Evolutionary conservation across 2,797 vertebrate species (phyloP), one percentile per base, ranked within the genome.

Genomic region (Darevskia nairensis): DNA sequence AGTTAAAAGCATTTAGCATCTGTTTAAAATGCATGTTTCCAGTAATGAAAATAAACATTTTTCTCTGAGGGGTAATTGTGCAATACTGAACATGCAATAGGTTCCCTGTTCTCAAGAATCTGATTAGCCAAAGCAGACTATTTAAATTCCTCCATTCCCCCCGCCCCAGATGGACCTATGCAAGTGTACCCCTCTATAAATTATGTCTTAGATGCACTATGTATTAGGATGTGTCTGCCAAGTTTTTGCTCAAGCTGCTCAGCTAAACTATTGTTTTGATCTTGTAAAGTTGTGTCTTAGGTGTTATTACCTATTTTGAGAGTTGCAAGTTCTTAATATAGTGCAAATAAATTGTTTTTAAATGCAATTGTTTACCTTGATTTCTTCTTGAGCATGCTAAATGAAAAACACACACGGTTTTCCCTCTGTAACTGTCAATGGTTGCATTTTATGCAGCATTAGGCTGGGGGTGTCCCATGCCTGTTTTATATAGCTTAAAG

Each of bases 321-420:
- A 74, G 13, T 61, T 46, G 41, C 75, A 17, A 2, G 23, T 88
- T 88, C 9, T 29, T 55, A 19, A 59, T 39, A 41, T 25, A 55
- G 44, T 78, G 82, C 64, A 88, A 77, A 44, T 79, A 69, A 4
- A 79, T 41, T 88, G 72, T 50, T 88, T 72, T 78, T 79, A 39
- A 79, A 41, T 19, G 4, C 39, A 68, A 7, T 25, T 76, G 71
- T 75, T 50, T 75, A 27, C 21, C 41, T 13, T 46, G 55, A n/a
- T 81, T 76, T 41, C n/a, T 86, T 86, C 72, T 19, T 5, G 64
- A 29, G n/a, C 32, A 15, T 46, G 59, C 81, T 64, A 27, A 25
- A 2, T 64, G 61, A 64, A 23, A 64, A 59, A n/a, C 71, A 44
- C 1, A 55, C 19, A 19, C 1, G 0, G 27, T 69, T 76, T 25